Conservation (phyloP, 2,888 invertebrate species). For the Acanthopleura granulata region DNA sequence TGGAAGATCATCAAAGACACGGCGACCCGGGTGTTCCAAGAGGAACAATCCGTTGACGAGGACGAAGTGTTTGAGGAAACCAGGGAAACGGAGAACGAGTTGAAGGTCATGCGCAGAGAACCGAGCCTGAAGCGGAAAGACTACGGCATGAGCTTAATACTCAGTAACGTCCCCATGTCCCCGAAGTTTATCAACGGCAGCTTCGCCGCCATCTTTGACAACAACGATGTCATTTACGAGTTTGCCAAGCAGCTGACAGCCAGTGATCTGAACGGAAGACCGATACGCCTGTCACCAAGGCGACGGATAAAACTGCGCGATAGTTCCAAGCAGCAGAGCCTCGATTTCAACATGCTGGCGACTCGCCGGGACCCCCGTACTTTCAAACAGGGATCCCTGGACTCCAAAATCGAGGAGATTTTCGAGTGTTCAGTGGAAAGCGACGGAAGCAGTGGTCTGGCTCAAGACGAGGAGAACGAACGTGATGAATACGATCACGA, state of each 20-base stretch:
- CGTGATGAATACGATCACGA: not conserved
- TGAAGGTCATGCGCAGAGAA: constrained; percentile 22
- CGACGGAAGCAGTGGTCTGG: constrained; percentile 23
- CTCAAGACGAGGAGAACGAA: constrained; percentile 18
- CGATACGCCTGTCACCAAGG: constrained; percentile 61
- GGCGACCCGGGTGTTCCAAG: constrained; percentile 62
- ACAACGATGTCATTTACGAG: constrained; percentile 51
- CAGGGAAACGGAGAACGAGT: constrained; percentile 7
- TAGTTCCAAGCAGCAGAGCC: constrained; percentile 62
- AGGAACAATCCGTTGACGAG: constrained; percentile 22
- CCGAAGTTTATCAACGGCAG: constrained; percentile 84
- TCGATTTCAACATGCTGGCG: constrained; percentile 49
- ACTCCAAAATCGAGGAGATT: constrained; percentile 68
- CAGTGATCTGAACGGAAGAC: constrained; percentile 57
- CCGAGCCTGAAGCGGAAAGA: constrained; percentile 66
- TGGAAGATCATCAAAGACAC: constrained; percentile 76
- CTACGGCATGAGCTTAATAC: constrained; percentile 91
- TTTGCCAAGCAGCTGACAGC: constrained; percentile 55
- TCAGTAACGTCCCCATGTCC: constrained; percentile 96
- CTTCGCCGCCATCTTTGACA: constrained; percentile 68
- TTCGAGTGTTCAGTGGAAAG: constrained; percentile 49
- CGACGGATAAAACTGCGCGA: constrained; percentile 56
- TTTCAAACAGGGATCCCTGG: constrained; percentile 63
- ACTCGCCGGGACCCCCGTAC: constrained; percentile 34
- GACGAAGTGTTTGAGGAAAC: constrained; percentile 23